phyloP scores from a whole-genome alignment of 2,888 invertebrate genomes.

The Drosophila koepferae region DNA sequence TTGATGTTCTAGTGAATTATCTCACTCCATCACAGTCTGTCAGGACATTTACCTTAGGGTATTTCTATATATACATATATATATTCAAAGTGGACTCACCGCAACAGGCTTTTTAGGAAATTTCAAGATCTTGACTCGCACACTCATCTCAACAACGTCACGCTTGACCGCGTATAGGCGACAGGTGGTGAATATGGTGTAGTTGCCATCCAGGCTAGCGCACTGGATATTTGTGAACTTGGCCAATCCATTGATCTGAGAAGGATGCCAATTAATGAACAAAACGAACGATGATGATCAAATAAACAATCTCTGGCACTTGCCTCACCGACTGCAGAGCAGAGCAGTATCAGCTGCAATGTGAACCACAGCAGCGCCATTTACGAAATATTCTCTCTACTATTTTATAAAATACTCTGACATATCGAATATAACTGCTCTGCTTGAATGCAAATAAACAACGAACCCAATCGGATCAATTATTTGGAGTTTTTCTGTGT shows the following conservation, averaged over 20 bases:
- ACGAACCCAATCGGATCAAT: slow-evolving; percentile 12
- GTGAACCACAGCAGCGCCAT: slow-evolving; percentile 34
- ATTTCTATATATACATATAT: background rate
- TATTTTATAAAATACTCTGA: slow-evolving; percentile 1
- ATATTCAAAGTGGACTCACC: slow-evolving; percentile 55
- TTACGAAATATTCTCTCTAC: background rate
- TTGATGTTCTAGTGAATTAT: no score
- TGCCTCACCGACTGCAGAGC: slow-evolving; percentile 56
- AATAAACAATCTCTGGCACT: slow-evolving; percentile 19
- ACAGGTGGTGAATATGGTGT: slow-evolving; percentile 53
- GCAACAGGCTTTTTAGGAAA: slow-evolving; percentile 53
- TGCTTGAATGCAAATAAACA: slow-evolving; percentile 9
- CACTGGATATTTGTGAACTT: slow-evolving; percentile 75
- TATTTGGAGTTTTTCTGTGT: no score
- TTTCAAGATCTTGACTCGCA: slow-evolving; percentile 43
- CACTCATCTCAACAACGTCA: slow-evolving; percentile 68
- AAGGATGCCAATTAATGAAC: background rate
- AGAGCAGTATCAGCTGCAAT: slow-evolving; percentile 36
- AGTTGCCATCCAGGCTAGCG: slow-evolving; percentile 49
- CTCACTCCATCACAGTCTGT: no score
- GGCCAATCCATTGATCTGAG: slow-evolving; percentile 57
- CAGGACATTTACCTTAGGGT: no score
- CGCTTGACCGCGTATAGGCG: slow-evolving; percentile 71
- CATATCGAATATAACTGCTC: background rate
- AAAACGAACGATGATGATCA: background rate